phyloP scores from a whole-genome alignment of 2,113 vertebrate species.

The Hippocampus barbouri region DNA sequence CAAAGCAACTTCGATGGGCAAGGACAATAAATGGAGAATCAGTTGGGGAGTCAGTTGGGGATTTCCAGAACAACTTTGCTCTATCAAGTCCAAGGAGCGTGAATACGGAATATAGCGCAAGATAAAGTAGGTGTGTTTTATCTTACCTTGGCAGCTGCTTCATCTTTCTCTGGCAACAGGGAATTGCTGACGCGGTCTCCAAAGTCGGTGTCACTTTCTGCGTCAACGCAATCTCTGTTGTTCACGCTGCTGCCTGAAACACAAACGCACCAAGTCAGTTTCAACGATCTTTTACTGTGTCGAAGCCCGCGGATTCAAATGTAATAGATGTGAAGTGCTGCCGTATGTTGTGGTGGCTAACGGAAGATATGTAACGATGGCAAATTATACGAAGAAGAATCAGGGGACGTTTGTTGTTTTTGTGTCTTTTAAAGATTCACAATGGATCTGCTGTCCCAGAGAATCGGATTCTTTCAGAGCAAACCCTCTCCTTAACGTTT shows the following conservation, averaged over 20 bases:
- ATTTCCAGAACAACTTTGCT: constrained; percentile 38
- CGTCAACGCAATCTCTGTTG: constrained; percentile 75
- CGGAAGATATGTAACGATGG: neutral
- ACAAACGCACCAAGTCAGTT: constrained; percentile 66
- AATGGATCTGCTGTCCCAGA: neutral
- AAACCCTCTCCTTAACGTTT: neutral
- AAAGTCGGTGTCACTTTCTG: constrained; percentile 51
- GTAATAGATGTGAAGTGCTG: neutral
- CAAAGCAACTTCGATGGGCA: no score
- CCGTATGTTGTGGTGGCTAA: neutral
- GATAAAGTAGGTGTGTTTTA: constrained; percentile 31
- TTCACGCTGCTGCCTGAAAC: constrained; percentile 67
- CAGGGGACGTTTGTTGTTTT: neutral
- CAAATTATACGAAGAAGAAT: neutral
- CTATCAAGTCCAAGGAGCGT: constrained; percentile 2
- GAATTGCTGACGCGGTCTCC: constrained; percentile 75
- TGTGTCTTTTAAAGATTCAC: neutral
- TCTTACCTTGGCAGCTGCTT: constrained; percentile 76
- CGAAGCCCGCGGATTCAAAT: neutral
- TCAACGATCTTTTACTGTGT: neutral
- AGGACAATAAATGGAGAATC: no score
- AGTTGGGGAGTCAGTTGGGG: constrained; percentile 9
- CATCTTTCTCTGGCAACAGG: constrained; percentile 73
- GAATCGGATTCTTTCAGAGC: neutral
- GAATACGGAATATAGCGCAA: neutral